A percentile compares a stretch with the other conserved stretches of the same genome.
phyloP scores from a whole-genome alignment of 2,797 vertebrate species.

The Sphaeramia orbicularis region DNA sequence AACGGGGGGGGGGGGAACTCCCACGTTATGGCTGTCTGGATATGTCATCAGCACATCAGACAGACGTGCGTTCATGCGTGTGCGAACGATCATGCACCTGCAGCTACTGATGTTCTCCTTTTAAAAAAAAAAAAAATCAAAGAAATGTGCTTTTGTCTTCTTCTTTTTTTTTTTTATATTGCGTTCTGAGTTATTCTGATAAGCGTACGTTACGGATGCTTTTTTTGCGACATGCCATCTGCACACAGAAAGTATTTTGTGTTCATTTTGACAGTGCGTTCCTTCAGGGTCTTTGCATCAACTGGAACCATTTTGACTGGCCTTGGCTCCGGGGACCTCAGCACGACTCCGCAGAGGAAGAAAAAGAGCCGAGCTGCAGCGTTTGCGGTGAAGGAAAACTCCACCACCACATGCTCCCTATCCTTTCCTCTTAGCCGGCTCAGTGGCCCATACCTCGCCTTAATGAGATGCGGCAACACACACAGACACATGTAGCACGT shows the following conservation, averaged over 20 bases:
- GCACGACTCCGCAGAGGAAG: conserved; percentile 52
- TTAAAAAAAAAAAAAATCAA: conserved; percentile 3
- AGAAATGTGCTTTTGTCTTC: too few relatives aligned
- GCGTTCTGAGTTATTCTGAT: conserved; percentile 3
- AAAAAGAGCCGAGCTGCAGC: conserved; percentile 27
- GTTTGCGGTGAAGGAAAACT: conserved; percentile 49
- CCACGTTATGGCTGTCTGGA: neutral
- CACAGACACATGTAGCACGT: conserved; percentile 82
- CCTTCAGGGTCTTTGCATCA: conserved; percentile 62
- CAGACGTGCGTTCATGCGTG: neutral
- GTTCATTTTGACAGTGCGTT: conserved; percentile 50
- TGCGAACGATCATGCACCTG: neutral
- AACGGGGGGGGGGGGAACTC: neutral
- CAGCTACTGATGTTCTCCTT: neutral
- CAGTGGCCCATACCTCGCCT: conserved; percentile 66
- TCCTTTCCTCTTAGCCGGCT: conserved; percentile 67
- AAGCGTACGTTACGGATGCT: neutral
- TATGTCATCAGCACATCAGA: neutral
- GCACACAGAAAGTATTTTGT: conserved; percentile 18
- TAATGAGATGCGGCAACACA: conserved; percentile 80
- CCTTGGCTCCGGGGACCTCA: conserved; percentile 50
- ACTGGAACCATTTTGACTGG: conserved; percentile 69
- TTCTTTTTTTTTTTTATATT: neutral
- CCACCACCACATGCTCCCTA: conserved; percentile 61
- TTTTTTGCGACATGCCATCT: conserved; percentile 1